Base-by-base conservation (phyloP, 2,113 vertebrate genomes). In the Tretioscincus oriximinensis region DNA sequence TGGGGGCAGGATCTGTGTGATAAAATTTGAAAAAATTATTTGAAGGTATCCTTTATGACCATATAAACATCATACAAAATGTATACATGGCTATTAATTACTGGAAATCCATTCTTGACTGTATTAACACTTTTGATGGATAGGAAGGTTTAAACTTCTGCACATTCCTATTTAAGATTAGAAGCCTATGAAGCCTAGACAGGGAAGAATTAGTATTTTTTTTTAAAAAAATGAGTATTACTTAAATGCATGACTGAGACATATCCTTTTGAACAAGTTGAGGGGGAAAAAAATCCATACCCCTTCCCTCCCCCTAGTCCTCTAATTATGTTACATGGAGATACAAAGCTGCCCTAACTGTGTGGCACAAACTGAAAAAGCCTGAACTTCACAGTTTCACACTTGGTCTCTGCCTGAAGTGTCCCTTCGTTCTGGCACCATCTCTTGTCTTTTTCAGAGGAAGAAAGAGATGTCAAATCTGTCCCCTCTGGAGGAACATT, bases 401-500 rank as follows among this genome's bases (percentile, higher is more conserved):
- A 51, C 5, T 31, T 24, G 29, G 18, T 81, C 66, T 29, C 35
- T 58, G 61, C 11, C 69, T 66, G 28, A 54, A 66, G 60, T 68
- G 11, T 60, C 31, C 26, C 49, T 61, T 82, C 71, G 63, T 47
- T 9, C 0, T 85, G 85, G 81, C 82, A 82, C 72, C 41, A 82
- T 35, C 76, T 76, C 47, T 83, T 81, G 78, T 80, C 83, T 60
- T 90, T 85, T 74, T 47, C 35, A 67, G 21, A 79, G 54, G 73
- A 47, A 84, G 76, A 88, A 78, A 85, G 87, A 87, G 87, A 84
- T 87, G 70, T 87, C 28, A 74, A 83, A 85, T 0, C 9, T 61
- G 70, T 14, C 5, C 63, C 78, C 75, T 58, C 66, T 76, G 81
- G 20, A 76, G 14, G 51, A 76, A 70, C 35, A 63, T 63, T 47